Conservation (phyloP, 2,888 invertebrate species). For the Agapostemon virescens region DNA sequence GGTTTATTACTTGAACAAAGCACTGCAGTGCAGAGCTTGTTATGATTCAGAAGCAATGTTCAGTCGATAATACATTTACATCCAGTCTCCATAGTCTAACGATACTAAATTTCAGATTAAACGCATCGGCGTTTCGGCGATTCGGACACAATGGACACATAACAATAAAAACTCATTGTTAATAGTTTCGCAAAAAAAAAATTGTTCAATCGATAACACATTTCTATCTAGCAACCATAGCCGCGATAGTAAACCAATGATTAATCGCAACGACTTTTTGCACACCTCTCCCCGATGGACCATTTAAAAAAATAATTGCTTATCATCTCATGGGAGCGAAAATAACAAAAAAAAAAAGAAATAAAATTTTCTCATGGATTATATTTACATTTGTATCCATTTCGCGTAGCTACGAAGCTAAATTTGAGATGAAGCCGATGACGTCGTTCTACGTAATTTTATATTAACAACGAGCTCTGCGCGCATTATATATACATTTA, state of each 20-base stretch:
- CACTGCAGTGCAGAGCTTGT: slow-evolving; percentile 14
- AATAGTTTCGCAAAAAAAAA: neutral
- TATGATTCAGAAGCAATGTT: slow-evolving; percentile 7
- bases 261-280: neutral
- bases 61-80: neutral
- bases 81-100: neutral
- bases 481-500: neutral
- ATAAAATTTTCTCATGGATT: too few species aligned
- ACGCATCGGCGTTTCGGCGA: neutral
- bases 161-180: neutral
- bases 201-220: neutral
- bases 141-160: neutral
- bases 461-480: slow-evolving; percentile 1
- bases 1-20: slow-evolving; percentile 10
- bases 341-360: neutral
- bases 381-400: neutral
- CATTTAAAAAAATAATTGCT: neutral
- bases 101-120: neutral
- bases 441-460: neutral
- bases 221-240: neutral
- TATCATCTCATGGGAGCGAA: neutral
- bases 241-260: neutral
- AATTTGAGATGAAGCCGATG: neutral
- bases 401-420: neutral
- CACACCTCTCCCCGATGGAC: neutral